Base-by-base conservation (phyloP, 2,797 vertebrate species). In the Manis javanica region DNA sequence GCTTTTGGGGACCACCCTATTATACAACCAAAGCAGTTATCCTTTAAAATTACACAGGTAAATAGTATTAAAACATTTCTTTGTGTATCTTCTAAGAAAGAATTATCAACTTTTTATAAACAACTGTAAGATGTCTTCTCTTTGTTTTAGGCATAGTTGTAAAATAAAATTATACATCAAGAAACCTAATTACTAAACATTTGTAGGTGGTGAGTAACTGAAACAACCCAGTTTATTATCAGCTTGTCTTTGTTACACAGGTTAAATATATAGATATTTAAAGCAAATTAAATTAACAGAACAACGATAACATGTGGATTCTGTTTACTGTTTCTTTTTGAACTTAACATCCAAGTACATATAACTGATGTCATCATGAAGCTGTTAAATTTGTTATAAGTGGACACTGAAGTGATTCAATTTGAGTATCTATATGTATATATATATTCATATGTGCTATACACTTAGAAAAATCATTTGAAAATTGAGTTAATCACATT, bases 41-140 rank as follows among this genome's bases (percentile, higher is more conserved):
- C 99, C 96, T 99, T 99, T 98, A 99, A 99, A 99, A 98, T 99
- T 98, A 99, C 99, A 98, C 99, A 99, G 99, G 99, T 99, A 98
- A 99, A 92, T 95, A 81, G 75, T 96, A 95, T 79, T 69, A 94
- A 57, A 46, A 46, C 74, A 51, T 72, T 87, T 95, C 39, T 95
- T 86, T 53, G 55, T 95, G 10, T 96, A 18, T 75, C n/a, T 91
- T 86, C 2, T 84, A 83, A 81, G 46, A 42, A 15, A 11, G 46
- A 10, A 46, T 11, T 46, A 72, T 72, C 51, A 94, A 9, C 37
- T 88, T 81, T 97, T 64, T 96, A 64, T 11, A 93, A 92, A 91
- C 18, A 97, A 63, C 53, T 94, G 10, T 46, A 34, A 71, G 34
- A 61, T 78, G 34, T 87, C 34, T 96, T 37, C 59, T 75, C 13